These are phyloP conservation scores for Zaprionus camerounensis DNA, from an alignment of 1,140 invertebrate species.

Conservation along the genomic window DNA sequence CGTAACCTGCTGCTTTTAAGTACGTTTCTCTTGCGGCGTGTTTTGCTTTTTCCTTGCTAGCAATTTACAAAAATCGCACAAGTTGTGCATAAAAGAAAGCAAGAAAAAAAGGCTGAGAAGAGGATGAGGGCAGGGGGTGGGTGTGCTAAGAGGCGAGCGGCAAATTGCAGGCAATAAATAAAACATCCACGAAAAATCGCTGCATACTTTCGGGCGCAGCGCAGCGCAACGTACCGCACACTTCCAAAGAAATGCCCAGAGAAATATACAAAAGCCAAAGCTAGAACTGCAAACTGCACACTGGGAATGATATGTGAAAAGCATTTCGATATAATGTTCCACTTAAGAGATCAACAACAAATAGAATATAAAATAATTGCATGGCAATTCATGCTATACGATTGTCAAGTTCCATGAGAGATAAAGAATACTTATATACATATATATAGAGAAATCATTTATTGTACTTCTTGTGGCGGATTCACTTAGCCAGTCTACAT, in stretches of 20 bases:
- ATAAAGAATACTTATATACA: no score
- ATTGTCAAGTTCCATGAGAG: no score
- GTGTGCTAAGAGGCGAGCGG: conserved; percentile 23
- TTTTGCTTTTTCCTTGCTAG: conserved; percentile 20
- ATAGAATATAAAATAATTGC: neutral
- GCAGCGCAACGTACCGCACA: conserved; percentile 20
- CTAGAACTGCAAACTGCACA: neutral
- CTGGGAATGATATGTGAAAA: neutral
- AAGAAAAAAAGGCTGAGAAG: neutral
- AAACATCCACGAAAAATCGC: conserved; percentile 72
- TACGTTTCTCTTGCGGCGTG: conserved; percentile 24
- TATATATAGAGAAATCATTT: no score
- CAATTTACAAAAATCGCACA: conserved; percentile 50
- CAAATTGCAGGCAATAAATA: conserved; percentile 76
- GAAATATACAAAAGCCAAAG: conserved; percentile 11
- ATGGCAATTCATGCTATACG: neutral
- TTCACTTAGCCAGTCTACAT: no score
- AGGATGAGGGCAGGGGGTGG: neutral
- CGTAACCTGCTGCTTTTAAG: conserved; percentile 18
- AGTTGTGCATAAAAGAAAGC: conserved; percentile 58
- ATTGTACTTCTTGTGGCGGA: no score
- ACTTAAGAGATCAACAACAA: neutral
- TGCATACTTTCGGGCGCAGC: conserved; percentile 61
- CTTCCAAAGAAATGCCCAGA: neutral
- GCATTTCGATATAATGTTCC: neutral